phyloP scores from a whole-genome alignment of 2,797 vertebrate species.

The Chaetodon trifasciatus region DNA sequence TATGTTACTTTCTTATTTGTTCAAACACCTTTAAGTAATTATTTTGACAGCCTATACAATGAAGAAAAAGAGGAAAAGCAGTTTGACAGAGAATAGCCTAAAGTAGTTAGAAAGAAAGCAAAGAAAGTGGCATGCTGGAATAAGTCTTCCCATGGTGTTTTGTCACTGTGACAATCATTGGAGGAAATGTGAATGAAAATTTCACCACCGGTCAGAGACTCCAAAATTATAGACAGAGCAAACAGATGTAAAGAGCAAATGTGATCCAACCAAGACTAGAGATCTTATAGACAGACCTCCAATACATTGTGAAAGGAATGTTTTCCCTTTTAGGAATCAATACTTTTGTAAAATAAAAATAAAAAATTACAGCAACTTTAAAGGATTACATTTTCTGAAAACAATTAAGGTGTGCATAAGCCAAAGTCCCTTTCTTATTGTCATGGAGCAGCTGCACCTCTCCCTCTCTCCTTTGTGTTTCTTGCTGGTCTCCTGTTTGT shows the following conservation, averaged over 20 bases:
- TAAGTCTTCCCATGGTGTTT: background rate
- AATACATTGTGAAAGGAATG: background rate
- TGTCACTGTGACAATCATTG: slow-evolving; percentile 7
- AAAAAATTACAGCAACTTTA: background rate
- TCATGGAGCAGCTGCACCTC: too few species aligned
- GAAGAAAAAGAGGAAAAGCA: background rate
- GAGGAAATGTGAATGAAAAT: slow-evolving; percentile 4
- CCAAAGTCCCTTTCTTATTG: too few species aligned
- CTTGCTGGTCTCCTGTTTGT: too few species aligned
- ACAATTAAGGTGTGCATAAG: too few species aligned
- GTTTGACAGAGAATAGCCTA: background rate
- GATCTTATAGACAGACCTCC: slow-evolving; percentile 2
- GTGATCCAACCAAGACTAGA: background rate
- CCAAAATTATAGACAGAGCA: background rate
- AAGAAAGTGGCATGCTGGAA: slow-evolving; percentile 2
- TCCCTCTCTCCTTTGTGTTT: too few species aligned
- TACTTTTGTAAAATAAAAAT: background rate
- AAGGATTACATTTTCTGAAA: background rate
- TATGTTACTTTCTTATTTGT: slow-evolving; percentile 10
- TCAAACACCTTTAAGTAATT: slow-evolving; percentile 13
- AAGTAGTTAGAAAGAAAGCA: background rate
- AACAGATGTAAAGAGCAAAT: slow-evolving; percentile 4
- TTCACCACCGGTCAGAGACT: background rate
- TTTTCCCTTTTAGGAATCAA: background rate
- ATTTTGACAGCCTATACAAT: slow-evolving; percentile 9